Evolutionary conservation across 1,140 invertebrate genomes (phyloP).

Genomic region (Microplitis demolitor): DNA sequence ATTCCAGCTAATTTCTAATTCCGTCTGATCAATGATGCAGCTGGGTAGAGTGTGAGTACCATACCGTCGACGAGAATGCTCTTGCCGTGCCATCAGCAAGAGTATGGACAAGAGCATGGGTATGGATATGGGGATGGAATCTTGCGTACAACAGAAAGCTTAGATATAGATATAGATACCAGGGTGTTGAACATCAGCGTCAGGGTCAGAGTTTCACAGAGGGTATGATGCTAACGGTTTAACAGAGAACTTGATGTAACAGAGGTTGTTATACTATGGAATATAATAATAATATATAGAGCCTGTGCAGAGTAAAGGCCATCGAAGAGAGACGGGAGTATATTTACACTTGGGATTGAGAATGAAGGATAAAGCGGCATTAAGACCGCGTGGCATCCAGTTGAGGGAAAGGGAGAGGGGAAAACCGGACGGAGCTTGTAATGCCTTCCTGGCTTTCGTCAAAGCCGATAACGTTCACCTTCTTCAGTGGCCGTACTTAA

Average conservation of each 20-base stretch:
- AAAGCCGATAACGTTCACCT: constrained; percentile 22
- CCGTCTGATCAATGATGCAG: constrained; percentile 30
- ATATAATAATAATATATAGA: neutral
- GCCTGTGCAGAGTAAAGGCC: neutral
- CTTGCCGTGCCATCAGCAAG: neutral
- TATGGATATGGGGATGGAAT: too few species aligned
- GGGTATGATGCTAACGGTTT: too few species aligned
- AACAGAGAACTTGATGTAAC: neutral
- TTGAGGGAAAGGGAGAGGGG: neutral
- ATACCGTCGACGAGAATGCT: neutral
- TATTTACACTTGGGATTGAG: constrained; percentile 20
- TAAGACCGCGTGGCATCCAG: constrained; percentile 5
- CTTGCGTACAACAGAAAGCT: too few species aligned
- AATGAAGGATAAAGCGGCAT: constrained; percentile 20
- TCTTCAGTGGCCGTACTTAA: constrained; percentile 1
- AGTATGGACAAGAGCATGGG: too few species aligned
- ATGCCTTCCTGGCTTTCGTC: constrained; percentile 31
- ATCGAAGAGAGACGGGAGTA: neutral
- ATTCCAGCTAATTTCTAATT: constrained; percentile 20
- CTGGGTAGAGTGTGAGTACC: neutral
- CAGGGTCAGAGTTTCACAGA: too few species aligned
- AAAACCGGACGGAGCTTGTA: constrained; percentile 25
- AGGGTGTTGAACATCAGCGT: neutral
- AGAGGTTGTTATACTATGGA: neutral
- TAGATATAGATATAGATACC: too few species aligned